Evolutionary conservation across 2,113 vertebrate genomes (phyloP).

Genomic region (Coryphaenoides rupestris): DNA sequence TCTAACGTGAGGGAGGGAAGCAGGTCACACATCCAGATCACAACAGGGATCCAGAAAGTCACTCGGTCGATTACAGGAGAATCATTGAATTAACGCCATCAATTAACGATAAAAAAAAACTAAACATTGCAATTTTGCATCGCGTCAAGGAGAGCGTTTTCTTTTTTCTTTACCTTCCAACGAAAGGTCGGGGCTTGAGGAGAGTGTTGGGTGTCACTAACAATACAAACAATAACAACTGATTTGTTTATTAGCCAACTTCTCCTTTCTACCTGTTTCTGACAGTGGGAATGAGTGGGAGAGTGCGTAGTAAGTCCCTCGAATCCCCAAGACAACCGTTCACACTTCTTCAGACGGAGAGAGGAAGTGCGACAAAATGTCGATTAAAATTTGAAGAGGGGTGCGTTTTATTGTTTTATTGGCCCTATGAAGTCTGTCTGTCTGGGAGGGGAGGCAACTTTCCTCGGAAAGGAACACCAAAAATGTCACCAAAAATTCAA

Average conservation of each 20-base stretch:
- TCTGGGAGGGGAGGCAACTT: slow-evolving; percentile 40
- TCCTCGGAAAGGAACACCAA: neutral
- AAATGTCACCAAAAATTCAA: neutral
- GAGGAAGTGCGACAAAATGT: slow-evolving; percentile 24
- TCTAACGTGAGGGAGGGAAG: slow-evolving; percentile 22
- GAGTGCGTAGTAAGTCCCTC: slow-evolving; percentile 13
- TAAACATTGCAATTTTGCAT: slow-evolving; percentile 24
- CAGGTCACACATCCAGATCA: slow-evolving; percentile 48
- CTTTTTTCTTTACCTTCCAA: too few relatives aligned
- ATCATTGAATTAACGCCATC: slow-evolving; percentile 47
- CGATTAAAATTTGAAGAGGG: slow-evolving; percentile 19
- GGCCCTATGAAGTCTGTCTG: slow-evolving; percentile 32
- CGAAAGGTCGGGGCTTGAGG: slow-evolving; percentile 38
- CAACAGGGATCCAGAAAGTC: slow-evolving; percentile 37
- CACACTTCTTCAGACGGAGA: slow-evolving; percentile 12
- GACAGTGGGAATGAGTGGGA: slow-evolving; percentile 28
- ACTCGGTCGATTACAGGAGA: slow-evolving; percentile 49
- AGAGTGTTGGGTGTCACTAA: slow-evolving; percentile 45
- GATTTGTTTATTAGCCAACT: slow-evolving; percentile 26
- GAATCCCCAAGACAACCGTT: slow-evolving; percentile 29
- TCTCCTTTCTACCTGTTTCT: slow-evolving; percentile 35
- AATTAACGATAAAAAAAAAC: slow-evolving; percentile 34
- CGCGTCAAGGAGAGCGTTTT: slow-evolving; percentile 33
- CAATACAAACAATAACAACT: slow-evolving; percentile 45
- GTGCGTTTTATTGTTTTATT: slow-evolving; percentile 40